Base-by-base conservation (phyloP, 2,113 vertebrate species). In the Macrotus californicus region DNA sequence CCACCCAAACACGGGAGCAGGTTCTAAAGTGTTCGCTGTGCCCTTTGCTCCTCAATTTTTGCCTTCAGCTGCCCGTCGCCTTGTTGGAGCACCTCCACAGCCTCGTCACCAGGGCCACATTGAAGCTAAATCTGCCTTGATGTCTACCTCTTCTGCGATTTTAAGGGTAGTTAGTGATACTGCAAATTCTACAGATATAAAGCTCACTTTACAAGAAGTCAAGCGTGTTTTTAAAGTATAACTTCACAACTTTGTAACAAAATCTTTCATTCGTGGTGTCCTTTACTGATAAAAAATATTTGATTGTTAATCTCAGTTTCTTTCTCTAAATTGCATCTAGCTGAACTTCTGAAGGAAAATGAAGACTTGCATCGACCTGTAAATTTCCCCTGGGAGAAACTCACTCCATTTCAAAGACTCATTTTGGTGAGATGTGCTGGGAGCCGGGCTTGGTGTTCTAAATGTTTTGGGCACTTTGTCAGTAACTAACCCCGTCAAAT, bases 361-460 rank as follows among this genome's bases (percentile, higher is more conserved):
- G 84, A 93, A 89, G 93, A 95, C 39, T 59, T 39, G 1, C 0
- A 10, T 13, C 21, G 2, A 36, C 26, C 79, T 81, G 18, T 88
- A 31, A n/a, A 43, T 61, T 98, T 98, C 87, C 96, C 97, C 48
- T 98, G 98, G 98, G 98, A 98, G 94, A 96, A 94, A 6, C 97
- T 98, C 31, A 98, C 98, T 83, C 54, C 96, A 69, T 98, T 98
- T 93, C 98, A 98, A 96, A 98, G 96, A 94, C 98, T 98, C 89
- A 98, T 97, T 80, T 96, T 98, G 98, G 98, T 98, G 97, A 97
- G 98, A 91, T 90, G 22, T 19, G 19, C 54, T 41, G 31, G 75
- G 24, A 87, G 14, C 87, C 94, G 83, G 85, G 36, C 82, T 4
- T 88, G 80, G 67, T 29, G 16, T 76, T 77, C 41, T 54, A 43